phyloP scores from a whole-genome alignment of 2,888 invertebrate genomes.

The Acrocyrtus sp. region DNA sequence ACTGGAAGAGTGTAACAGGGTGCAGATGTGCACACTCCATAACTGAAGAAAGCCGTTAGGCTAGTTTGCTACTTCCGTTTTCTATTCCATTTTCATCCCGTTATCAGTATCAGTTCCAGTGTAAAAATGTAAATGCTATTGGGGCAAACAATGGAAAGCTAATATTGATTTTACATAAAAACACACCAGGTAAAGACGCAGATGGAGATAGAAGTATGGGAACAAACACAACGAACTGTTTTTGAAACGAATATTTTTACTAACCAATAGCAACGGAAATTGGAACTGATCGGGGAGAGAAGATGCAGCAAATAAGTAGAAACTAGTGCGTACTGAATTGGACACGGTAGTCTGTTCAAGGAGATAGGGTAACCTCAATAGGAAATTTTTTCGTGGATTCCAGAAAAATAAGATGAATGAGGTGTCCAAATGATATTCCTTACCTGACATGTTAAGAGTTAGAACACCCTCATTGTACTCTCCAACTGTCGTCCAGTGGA shows the following conservation, averaged over 20 bases:
- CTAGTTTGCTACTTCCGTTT: too few relatives aligned
- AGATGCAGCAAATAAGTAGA: neutral
- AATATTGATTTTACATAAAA: neutral
- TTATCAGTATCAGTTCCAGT: neutral
- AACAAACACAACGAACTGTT: too few relatives aligned
- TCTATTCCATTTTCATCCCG: too few relatives aligned
- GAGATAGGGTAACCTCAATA: too few relatives aligned
- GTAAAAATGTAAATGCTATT: neutral
- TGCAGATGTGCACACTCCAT: too few relatives aligned
- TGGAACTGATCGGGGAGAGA: neutral
- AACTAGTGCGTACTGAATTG: neutral
- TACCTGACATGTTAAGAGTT: constrained; percentile 81
- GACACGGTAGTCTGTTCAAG: too few relatives aligned
- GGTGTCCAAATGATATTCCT: constrained; percentile 64
- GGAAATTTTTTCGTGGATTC: neutral
- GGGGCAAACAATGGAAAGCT: neutral
- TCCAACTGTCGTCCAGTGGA: constrained; percentile 88
- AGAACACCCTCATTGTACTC: constrained; percentile 86
- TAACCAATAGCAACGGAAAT: neutral
- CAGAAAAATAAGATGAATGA: constrained; percentile 38
- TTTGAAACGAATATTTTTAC: neutral
- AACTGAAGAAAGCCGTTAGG: too few relatives aligned
- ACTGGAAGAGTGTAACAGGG: too few relatives aligned
- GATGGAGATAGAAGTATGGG: neutral
- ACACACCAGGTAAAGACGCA: neutral